phyloP scores from a whole-genome alignment of 2,113 vertebrate genomes.

The Vulpes vulpes region DNA sequence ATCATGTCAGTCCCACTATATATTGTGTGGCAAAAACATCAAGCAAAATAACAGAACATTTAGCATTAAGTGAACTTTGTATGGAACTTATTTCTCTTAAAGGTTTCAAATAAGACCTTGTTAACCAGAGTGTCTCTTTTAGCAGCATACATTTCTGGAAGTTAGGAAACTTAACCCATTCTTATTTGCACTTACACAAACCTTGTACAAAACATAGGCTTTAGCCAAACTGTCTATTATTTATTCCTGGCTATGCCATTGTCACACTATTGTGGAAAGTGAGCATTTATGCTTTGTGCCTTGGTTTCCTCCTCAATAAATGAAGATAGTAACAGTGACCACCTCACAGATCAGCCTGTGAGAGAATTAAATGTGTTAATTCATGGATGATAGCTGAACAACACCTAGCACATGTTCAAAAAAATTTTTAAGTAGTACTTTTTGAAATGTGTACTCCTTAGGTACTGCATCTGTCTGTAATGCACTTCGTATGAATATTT shows the following conservation, averaged over 20 bases:
- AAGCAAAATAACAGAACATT: conserved; percentile 2
- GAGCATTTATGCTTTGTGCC: not conserved
- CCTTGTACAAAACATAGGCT: not conserved
- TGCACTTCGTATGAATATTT: not conserved
- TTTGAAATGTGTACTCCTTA: not conserved
- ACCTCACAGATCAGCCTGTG: not conserved
- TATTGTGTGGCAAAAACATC: not conserved
- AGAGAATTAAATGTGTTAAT: conserved; percentile 4
- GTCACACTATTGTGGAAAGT: not conserved
- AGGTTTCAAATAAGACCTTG: conserved; percentile 43
- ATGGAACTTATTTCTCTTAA: conserved; percentile 3
- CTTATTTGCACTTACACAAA: conserved; percentile 12
- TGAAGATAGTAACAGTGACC: not conserved
- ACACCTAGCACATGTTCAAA: not conserved
- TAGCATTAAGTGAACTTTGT: not conserved
- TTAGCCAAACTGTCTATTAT: not conserved
- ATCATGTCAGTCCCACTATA: not conserved
- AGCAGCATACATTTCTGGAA: not conserved
- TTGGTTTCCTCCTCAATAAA: conserved; percentile 11
- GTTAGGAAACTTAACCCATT: not conserved
- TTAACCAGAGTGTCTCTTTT: conserved; percentile 45
- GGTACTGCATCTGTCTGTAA: not conserved
- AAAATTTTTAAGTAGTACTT: not conserved
- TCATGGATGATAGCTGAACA: not conserved
- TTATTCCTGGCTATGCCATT: not conserved